Base-by-base conservation (phyloP, 64 coral and sea anemone species). In the Pocillopora damicornis region DNA sequence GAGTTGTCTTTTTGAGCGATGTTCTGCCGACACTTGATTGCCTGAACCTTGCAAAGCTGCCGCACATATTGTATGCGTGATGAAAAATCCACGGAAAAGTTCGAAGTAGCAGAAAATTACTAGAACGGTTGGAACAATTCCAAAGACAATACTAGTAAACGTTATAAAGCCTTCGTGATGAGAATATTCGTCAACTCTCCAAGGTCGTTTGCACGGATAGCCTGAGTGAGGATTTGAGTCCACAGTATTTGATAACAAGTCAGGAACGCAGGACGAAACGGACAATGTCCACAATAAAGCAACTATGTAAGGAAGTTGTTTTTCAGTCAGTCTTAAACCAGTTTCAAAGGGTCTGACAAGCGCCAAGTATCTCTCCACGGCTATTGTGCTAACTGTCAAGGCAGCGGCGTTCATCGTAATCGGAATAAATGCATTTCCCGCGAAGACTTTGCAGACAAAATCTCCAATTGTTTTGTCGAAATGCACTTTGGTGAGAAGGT, bases 51-150 rank as follows among this genome's bases (percentile, higher is more conserved):
- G 15, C 3, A 38, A 9, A 8, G 75, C 1, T 20, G 1, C 26
- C 8, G 35, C 18, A 17, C 65, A 76, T 9, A 59, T 57, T 58
- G 73, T 78, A 35, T 88, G 59, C 16, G 74, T 75, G 26, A 88
- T 75, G 42, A 75, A 88, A 13, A 88, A 20, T 9, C 86, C 86
- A 15, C 60, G 71, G 78, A 88, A 75, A 35, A 77, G 76, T 25
- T 15, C 18, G 9, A 74, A 75, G n/a, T 88, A 88, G 13, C 86
- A 88, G 59, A 75, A 88, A 0, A 88, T 63, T 20, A 88, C 26
- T 0, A 76, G 16, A 15, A 14, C 11, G 51, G 13, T 16, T 51
- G 75, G 75, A 51, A 76, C 14, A 34, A 76, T 15, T 15, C 75
- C 75, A 76, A 76, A 76, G 37, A 51, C 17, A 51, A 76, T 18